Percentiles rank a stretch among this genome's conserved stretches.
Evolutionary conservation across 2,113 vertebrate species (phyloP).

Genomic region (Octodon degus): DNA sequence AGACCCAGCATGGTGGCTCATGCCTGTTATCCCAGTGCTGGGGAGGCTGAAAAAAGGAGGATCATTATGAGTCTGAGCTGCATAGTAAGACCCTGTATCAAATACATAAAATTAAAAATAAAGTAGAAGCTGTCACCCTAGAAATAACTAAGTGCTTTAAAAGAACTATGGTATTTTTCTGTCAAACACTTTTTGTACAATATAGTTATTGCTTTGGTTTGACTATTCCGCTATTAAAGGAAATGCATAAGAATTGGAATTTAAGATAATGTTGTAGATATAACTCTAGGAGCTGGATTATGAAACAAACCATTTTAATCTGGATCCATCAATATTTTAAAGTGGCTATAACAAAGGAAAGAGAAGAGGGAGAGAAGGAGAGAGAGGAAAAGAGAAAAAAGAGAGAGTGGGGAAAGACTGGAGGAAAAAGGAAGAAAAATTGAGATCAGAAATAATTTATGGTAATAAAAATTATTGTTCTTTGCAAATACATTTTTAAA

Average conservation of each 20-base stretch:
- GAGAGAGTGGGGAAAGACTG: too few species aligned
- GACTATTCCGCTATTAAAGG: neutral
- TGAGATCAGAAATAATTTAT: neutral
- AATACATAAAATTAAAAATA: too few species aligned
- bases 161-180: neutral
- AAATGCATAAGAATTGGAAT: neutral
- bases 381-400: too few species aligned
- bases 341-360: neutral
- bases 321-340: neutral
- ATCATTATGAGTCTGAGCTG: too few species aligned
- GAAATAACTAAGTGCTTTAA: neutral
- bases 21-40: too few species aligned
- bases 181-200: neutral
- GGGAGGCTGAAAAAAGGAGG: too few species aligned
- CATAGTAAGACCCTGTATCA: too few species aligned
- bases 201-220: neutral
- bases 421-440: neutral
- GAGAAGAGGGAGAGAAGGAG: accelerated
- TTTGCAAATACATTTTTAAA: neutral
- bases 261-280: conserved; percentile 1
- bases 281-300: neutral
- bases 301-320: neutral
- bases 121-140: neutral
- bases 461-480: neutral
- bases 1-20: too few species aligned